Conservation (phyloP, 2,797 vertebrate genomes). For the Chloroceryle amazona region DNA sequence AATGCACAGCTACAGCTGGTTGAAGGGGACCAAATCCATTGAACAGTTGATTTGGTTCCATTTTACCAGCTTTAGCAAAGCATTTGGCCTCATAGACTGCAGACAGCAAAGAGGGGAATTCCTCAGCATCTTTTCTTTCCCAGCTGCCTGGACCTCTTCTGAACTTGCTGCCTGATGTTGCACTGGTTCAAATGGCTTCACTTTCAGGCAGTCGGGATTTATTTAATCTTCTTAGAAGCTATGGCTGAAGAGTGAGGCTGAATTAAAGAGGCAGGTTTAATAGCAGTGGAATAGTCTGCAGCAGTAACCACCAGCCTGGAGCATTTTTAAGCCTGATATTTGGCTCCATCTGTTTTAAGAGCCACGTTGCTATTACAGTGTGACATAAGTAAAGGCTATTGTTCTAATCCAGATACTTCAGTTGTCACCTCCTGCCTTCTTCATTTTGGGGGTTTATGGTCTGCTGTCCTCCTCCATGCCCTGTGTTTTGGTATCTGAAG, state of each 20-base stretch:
- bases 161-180: constrained; percentile 27
- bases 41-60: constrained; percentile 93
- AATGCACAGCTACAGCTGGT: constrained; percentile 93
- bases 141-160: constrained; percentile 39
- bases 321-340: constrained; percentile 18
- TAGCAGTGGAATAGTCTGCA: constrained; percentile 4
- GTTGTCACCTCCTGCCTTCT: neutral
- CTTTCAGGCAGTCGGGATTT: constrained; percentile 43
- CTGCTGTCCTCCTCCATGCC: neutral
- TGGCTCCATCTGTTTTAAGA: neutral
- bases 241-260: neutral
- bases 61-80: constrained; percentile 96
- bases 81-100: constrained; percentile 78
- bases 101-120: constrained; percentile 23
- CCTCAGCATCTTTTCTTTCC: constrained; percentile 18
- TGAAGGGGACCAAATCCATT: constrained; percentile 96
- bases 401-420: constrained; percentile 35
- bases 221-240: constrained; percentile 35
- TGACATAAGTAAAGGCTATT: constrained; percentile 5
- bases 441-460: neutral
- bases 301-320: neutral
- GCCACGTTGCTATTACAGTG: neutral
- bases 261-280: constrained; percentile 31
- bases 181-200: constrained; percentile 45
- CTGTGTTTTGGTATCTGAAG: neutral